Conservation (phyloP, 1,140 invertebrate species). For the Phocides pigmalion region DNA sequence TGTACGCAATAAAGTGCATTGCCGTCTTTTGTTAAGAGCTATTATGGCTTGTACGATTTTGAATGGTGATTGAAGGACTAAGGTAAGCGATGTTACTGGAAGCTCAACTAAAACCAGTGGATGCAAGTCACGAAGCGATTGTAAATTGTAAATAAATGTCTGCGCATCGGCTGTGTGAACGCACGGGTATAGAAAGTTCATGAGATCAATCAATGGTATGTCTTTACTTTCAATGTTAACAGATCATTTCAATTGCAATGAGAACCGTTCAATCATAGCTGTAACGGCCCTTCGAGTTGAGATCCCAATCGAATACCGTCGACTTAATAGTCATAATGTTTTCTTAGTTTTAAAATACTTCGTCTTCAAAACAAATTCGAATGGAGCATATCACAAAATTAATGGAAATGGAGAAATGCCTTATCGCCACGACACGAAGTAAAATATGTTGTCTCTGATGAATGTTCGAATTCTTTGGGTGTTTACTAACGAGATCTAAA, state of each 20-base stretch:
- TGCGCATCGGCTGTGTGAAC: conserved; percentile 31
- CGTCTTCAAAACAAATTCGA: conserved; percentile 38
- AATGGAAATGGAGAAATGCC: conserved; percentile 71
- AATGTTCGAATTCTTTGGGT: conserved; percentile 64
- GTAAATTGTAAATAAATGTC: conserved; percentile 52
- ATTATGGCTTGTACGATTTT: conserved; percentile 29
- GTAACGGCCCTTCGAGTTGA: not conserved
- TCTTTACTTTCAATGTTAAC: conserved; percentile 46
- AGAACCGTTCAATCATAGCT: conserved; percentile 38
- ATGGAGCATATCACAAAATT: conserved; percentile 47
- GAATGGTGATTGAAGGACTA: conserved; percentile 33
- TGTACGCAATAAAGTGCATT: conserved; percentile 22
- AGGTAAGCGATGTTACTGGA: conserved; percentile 46
- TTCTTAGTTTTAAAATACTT: conserved; percentile 69
- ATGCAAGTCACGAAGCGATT: conserved; percentile 48
- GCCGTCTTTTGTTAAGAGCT: conserved; percentile 13
- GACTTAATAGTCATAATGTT: conserved; percentile 46
- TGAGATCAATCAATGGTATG: conserved; percentile 48
- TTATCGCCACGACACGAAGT: conserved; percentile 59
- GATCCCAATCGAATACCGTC: conserved; percentile 5
- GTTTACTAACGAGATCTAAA: conserved; percentile 69
- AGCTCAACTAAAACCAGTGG: conserved; percentile 49
- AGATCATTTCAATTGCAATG: conserved; percentile 37
- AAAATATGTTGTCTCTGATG: conserved; percentile 66
- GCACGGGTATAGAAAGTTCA: conserved; percentile 29